These are phyloP conservation scores for Tragulus kanchil DNA, from an alignment of 2,113 vertebrate genomes.

Conservation along the genomic window DNA sequence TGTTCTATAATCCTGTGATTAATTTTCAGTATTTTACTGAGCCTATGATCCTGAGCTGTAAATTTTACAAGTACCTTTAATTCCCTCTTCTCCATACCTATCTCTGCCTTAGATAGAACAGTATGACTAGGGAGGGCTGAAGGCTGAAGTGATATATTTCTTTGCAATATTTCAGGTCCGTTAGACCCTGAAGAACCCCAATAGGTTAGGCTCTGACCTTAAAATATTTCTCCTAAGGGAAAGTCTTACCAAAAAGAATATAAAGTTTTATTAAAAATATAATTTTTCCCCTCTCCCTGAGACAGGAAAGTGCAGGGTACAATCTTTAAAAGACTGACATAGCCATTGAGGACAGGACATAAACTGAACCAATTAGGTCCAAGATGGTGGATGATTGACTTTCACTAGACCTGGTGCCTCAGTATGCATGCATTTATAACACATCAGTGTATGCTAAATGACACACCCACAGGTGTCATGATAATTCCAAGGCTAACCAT, in stretches of 20 bases:
- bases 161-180: neutral
- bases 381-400: no score
- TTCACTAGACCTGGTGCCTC: neutral
- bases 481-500: neutral
- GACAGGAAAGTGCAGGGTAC: no score
- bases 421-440: neutral
- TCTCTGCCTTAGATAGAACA: neutral
- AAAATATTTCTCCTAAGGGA: neutral
- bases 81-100: neutral
- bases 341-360: no score
- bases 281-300: neutral
- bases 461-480: neutral
- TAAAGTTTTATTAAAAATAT: neutral
- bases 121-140: neutral
- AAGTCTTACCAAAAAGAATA: neutral
- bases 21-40: neutral
- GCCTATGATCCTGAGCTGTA: neutral
- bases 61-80: neutral
- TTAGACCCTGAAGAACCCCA: neutral
- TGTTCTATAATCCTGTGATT: neutral
- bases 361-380: no score
- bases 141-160: neutral
- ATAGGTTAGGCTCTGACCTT: neutral
- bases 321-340: no score
- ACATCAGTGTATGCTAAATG: neutral